These are phyloP conservation scores for Leuciscus waleckii DNA, from an alignment of 2,797 vertebrate genomes.

Conservation along the genomic window DNA sequence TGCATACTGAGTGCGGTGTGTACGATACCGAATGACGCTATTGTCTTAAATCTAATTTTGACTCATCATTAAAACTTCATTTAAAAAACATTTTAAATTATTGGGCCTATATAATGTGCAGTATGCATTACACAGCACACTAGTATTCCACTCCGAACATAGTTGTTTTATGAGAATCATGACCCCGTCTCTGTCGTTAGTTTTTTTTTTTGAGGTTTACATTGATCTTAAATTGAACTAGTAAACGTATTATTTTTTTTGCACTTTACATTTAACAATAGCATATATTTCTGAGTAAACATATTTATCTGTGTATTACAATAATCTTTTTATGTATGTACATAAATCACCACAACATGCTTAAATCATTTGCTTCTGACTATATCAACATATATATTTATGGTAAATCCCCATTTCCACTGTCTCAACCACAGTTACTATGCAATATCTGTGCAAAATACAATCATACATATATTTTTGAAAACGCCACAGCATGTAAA, in stretches of 20 bases:
- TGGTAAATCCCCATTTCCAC: slow-evolving; percentile 7
- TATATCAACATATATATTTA: not conserved
- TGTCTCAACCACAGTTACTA: not conserved
- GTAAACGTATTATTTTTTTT: not conserved
- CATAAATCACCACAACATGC: slow-evolving; percentile 52
- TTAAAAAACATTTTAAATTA: not conserved
- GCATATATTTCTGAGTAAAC: slow-evolving; percentile 29
- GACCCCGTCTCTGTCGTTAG: not conserved
- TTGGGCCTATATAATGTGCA: not conserved
- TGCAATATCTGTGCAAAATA: slow-evolving; percentile 19
- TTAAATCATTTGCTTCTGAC: slow-evolving; percentile 1
- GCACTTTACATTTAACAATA: slow-evolving; percentile 50
- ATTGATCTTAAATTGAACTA: not conserved
- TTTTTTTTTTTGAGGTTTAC: slow-evolving; percentile 1
- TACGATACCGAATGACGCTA: not conserved
- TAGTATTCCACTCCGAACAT: not conserved
- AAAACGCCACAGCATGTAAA: slow-evolving; percentile 34
- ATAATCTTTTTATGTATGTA: slow-evolving; percentile 24
- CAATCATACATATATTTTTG: slow-evolving; percentile 21
- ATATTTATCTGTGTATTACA: slow-evolving; percentile 30
- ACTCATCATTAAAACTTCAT: not conserved
- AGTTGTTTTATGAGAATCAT: not conserved
- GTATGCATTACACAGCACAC: not conserved
- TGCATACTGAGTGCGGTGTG: not conserved
- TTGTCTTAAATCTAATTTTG: not conserved